Base-by-base conservation (phyloP, 37 sponge, comb jelly and placozoan species). In the Cladorhizidae sp. region DNA sequence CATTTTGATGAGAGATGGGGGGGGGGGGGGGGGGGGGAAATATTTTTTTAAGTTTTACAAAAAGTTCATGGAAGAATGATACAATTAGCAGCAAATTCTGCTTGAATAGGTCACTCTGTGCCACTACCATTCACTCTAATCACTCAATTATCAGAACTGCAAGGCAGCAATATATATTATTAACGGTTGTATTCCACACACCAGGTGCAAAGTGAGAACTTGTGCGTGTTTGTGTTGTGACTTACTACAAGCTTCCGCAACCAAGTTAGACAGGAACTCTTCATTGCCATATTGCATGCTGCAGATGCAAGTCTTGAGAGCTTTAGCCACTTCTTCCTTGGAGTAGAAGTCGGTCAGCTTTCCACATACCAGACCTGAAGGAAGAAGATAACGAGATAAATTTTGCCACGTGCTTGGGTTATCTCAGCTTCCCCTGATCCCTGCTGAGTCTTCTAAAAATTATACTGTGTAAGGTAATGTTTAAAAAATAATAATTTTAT, bases 211-310 rank as follows among this genome's bases (percentile, higher is more conserved):
- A 45, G 49, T 45, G 49, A 45, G 49, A n/a, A 64, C n/a, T n/a
- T n/a, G n/a, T 45, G 9, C 9, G 49, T 45, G 49, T 9, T 12
- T 45, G 49, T 45, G 36, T 29, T 22, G n/a, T 21, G 0, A 85
- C 97, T 90, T 71, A 97, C 98, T 74, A 59, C 99, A 98, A 18
- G 96, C 96, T 21, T 95, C 87, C 35, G 94, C 83, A 35, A 98
- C 89, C 21, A 98, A 85, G 11, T 79, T 77, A 56, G 94, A 85
- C 31, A 98, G 84, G 77, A 98, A 92, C 40, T 91, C 96, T 38
- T 93, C 94, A 76, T 91, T 79, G 0, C 96, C 95, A 41, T 93
- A 94, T 91, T 93, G 98, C 79, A 87, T 95, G 76, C 88, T 93
- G 56, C 85, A 88, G 1, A 98, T 58, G 21, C 94, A 52, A 0